Conservation (phyloP, 2,113 vertebrate genomes). For the Chionomys nivalis region DNA sequence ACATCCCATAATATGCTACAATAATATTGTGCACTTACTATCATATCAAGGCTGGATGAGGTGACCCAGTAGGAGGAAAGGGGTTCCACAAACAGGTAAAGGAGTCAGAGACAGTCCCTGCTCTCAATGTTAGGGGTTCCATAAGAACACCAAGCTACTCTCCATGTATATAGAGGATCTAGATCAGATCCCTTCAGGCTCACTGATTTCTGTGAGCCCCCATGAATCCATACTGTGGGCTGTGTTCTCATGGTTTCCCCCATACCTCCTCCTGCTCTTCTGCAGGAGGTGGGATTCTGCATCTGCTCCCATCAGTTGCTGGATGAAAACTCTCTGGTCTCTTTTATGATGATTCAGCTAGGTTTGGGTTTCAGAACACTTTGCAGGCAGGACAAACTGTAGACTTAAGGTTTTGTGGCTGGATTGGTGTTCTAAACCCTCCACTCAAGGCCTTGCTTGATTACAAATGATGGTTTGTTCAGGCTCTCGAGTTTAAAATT, state of each 20-base stretch:
- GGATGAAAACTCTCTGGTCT: background rate
- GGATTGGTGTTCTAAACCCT: background rate
- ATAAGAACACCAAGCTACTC: background rate
- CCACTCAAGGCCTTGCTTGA: background rate
- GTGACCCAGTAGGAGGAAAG: background rate
- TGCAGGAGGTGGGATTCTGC: background rate
- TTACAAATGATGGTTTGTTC: background rate
- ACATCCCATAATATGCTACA: background rate
- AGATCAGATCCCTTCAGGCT: background rate
- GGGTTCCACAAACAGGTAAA: background rate
- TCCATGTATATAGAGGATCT: background rate
- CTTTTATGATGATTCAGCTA: background rate
- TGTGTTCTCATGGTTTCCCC: background rate
- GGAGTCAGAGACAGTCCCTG: background rate
- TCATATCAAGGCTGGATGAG: background rate
- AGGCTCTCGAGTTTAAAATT: background rate
- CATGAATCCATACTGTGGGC: background rate
- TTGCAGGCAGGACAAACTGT: background rate
- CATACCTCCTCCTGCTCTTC: background rate
- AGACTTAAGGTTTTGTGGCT: background rate
- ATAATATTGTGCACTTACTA: no score
- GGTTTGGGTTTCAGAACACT: background rate
- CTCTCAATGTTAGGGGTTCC: background rate
- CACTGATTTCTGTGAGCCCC: background rate
- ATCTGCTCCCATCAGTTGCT: background rate